Evolutionary conservation across 2,888 invertebrate genomes (phyloP), one percentile per base, ranked within the genome.

Genomic region (Oscheius sp.): DNA sequence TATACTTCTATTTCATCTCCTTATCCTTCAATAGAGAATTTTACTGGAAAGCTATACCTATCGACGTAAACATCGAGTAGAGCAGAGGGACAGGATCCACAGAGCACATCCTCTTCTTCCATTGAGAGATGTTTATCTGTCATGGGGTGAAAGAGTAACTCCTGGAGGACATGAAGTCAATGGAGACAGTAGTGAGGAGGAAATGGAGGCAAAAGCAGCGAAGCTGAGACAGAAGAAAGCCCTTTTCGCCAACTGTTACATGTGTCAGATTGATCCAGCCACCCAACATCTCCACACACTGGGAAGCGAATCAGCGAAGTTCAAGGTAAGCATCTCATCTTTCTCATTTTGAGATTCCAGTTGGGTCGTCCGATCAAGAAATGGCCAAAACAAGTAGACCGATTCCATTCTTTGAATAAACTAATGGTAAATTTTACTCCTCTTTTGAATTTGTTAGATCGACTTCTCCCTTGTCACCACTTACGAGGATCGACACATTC

Each of bases 211-310:
- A n/a, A 70, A 71, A 30, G 64, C 50, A 38, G 64, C 50, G 6
- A 50, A 51, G 14, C 9, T 67, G 20, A 56, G 67, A 17, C 57
- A 45, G n/a, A 72, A 72, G 41, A 32, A 64, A 47, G 70, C 70
- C 12, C 63, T 77, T 44, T 79, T 77, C 47, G 75, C 75, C 6
- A 73, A 79, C 64, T 79, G 79, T 45, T 76, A 71, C 47, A 71
- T 73, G 73, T 79, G 79, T 38, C 79, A 76, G 54, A 64, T 75
- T 12, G 79, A 77, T 20, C 77, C 79, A 1, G 59, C 74, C 8
- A 68, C 65, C 9, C 79, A 79, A 51, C 79, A 79, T 36, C 68
- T 79, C 14, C 79, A 79, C 65, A 79, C 79, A 1, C 67, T 79
- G 3, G 79, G 79, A 6, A 77, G 75, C 47, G 74, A 75, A 36